Base-by-base conservation (phyloP, 2,888 invertebrate genomes). In the Nasonovia ribisnigri region DNA sequence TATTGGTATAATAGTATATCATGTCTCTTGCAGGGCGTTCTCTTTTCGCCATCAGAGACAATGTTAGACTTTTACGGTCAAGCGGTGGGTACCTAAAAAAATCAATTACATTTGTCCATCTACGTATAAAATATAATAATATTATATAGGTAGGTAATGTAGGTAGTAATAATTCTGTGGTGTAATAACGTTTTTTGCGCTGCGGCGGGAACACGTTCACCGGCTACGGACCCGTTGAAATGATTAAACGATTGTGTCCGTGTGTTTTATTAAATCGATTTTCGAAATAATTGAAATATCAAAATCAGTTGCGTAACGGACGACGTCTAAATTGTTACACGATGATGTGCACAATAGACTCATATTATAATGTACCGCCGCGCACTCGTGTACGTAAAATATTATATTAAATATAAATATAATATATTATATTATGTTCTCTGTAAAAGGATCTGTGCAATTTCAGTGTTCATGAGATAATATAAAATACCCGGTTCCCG, bases 261-360 rank as follows among this genome's bases (percentile, higher is more conserved):
- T 89, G 57, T 93, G 93, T 90, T 89, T 93, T 90, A 90, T 87
- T 90, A 90, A 93, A 93, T 90, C 36, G 90, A 57, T 93, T 93
- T 89, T 93, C 48, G 93, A 90, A 93, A 90, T 90, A 90, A 90
- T 93, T 87, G 90, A 93, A 93, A 87, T 93, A 90, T 90, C 86
- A 90, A 57, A 90, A 20, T 57, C 46, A n/a, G 48, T 93, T 93
- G 51, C n/a, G 86, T 43, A 93, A 93, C n/a, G 43, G 26, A 13
- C 46, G 46, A 87, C 60, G 48, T 67, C n/a, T n/a, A 91, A 77
- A 77, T 90, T 84, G 11, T 91, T 84, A 42, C 77, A 36, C 54
- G 46, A 51, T 5, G 84, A 91, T 91, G 90, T 54, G 90, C 90
- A 36, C 67, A 48, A 67, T 67, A 24, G 10, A 8, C 48, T 48